Evolutionary conservation across 2,888 invertebrate genomes (phyloP).

Genomic region (Apodemia mormo): DNA sequence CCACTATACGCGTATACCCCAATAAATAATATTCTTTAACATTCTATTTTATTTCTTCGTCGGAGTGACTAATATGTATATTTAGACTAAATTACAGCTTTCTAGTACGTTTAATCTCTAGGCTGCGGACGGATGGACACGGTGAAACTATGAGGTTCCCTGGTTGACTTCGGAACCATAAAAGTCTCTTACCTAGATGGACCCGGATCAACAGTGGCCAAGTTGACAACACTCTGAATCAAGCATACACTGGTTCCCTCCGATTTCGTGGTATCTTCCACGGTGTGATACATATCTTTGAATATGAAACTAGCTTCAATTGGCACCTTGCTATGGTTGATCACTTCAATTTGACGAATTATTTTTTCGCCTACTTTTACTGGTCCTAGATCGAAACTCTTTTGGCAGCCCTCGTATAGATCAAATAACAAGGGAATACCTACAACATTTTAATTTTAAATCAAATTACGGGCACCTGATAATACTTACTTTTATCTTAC

Average conservation of each 20-base stretch:
- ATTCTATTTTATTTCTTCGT: no score
- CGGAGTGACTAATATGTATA: no score
- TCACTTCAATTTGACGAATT: conserved; percentile 77
- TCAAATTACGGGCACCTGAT: not conserved
- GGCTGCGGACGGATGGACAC: no score
- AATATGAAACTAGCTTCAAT: conserved; percentile 80
- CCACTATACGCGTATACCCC: no score
- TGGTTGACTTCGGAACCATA: no score
- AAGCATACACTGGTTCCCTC: conserved; percentile 68
- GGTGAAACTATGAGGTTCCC: no score
- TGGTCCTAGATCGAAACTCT: conserved; percentile 67
- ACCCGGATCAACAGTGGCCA: conserved; percentile 38
- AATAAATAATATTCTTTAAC: no score
- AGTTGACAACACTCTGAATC: conserved; percentile 44
- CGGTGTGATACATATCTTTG: conserved; percentile 66
- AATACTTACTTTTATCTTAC: not conserved
- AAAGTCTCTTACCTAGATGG: conserved; percentile 53
- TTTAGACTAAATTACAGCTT: no score
- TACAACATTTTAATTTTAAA: conserved; percentile 30
- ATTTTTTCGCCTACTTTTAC: conserved; percentile 76
- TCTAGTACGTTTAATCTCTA: no score
- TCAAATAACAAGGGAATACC: conserved; percentile 70
- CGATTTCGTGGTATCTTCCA: conserved; percentile 55
- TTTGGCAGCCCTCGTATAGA: conserved; percentile 74
- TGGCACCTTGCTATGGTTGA: conserved; percentile 79